phyloP scores from a whole-genome alignment of 2,888 invertebrate genomes.

The Drosophila eohydei region DNA sequence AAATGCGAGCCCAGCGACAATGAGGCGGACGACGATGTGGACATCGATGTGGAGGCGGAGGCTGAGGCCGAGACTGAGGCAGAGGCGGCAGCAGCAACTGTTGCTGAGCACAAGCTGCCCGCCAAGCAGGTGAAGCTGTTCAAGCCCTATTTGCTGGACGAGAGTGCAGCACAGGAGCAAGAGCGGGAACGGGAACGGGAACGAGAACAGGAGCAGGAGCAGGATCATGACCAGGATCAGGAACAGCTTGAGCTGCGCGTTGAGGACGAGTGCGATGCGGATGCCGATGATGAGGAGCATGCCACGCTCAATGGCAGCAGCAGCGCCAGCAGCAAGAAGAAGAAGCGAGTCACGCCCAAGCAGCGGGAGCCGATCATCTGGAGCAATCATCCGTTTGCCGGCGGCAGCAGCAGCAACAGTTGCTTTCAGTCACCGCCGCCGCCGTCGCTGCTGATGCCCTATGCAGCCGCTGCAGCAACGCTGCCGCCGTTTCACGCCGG shows the following conservation, averaged over 20 bases:
- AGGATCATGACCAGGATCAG: conserved; percentile 2
- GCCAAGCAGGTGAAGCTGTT: conserved; percentile 89
- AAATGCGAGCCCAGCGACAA: conserved; percentile 56
- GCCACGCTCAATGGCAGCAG: conserved; percentile 31
- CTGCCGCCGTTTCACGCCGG: conserved; percentile 77
- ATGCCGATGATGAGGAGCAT: conserved; percentile 63
- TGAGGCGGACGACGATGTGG: conserved; percentile 52
- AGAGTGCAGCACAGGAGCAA: conserved; percentile 82
- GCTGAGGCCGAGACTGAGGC: conserved; percentile 26
- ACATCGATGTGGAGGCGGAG: conserved; percentile 60
- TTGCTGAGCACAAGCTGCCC: conserved; percentile 62
- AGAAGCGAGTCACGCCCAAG: conserved; percentile 52
- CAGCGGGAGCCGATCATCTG: conserved; percentile 83
- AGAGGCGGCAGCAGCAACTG: conserved; percentile 36
- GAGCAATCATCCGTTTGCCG: conserved; percentile 79
- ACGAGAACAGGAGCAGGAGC: conserved; percentile 1
- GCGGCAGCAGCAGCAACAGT: conserved; percentile 46
- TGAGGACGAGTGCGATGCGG: conserved; percentile 53
- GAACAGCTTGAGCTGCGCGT: conserved; percentile 46
- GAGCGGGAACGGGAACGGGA: background rate
- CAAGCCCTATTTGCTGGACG: conserved; percentile 90
- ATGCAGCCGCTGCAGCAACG: conserved; percentile 39
- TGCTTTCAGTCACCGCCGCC: conserved; percentile 77
- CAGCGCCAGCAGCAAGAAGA: conserved; percentile 44
- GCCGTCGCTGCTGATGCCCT: conserved; percentile 47